These are phyloP conservation scores for Maccullochella peelii DNA, from an alignment of 2,113 vertebrate genomes.

Conservation along the genomic window DNA sequence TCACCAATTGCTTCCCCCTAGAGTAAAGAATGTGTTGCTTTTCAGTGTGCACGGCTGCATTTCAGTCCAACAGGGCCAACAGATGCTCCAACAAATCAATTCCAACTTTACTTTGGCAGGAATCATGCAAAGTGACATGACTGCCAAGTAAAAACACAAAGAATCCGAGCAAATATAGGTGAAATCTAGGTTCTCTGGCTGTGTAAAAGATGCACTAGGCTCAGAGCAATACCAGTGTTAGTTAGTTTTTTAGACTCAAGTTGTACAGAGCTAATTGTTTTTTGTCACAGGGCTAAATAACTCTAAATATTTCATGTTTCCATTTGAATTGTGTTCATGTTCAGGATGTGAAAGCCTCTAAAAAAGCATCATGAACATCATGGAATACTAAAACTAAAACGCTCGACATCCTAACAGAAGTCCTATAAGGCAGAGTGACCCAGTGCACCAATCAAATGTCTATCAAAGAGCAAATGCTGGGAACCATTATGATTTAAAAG, in stretches of 20 bases:
- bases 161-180: slow-evolving; percentile 17
- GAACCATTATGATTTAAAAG: background rate
- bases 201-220: background rate
- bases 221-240: background rate
- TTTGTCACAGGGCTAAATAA: background rate
- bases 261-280: background rate
- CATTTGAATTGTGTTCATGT: background rate
- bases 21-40: slow-evolving; percentile 11
- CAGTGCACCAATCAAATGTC: no score
- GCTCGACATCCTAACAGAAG: no score
- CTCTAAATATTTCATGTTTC: background rate
- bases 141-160: slow-evolving; percentile 39
- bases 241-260: background rate
- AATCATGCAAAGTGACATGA: slow-evolving; percentile 19
- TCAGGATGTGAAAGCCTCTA: background rate
- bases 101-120: slow-evolving; percentile 34
- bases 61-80: slow-evolving; percentile 36
- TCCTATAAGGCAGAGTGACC: background rate
- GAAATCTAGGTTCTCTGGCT: slow-evolving; percentile 2
- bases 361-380: background rate
- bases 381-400: no score
- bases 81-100: slow-evolving; percentile 61
- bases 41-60: slow-evolving; percentile 28
- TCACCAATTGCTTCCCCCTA: slow-evolving; percentile 10
- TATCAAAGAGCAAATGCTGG: background rate